Percentiles rank a stretch among this genome's conserved stretches.
Evolutionary conservation across 2,797 vertebrate species (phyloP).

Genomic region (Acridotheres tristis): DNA sequence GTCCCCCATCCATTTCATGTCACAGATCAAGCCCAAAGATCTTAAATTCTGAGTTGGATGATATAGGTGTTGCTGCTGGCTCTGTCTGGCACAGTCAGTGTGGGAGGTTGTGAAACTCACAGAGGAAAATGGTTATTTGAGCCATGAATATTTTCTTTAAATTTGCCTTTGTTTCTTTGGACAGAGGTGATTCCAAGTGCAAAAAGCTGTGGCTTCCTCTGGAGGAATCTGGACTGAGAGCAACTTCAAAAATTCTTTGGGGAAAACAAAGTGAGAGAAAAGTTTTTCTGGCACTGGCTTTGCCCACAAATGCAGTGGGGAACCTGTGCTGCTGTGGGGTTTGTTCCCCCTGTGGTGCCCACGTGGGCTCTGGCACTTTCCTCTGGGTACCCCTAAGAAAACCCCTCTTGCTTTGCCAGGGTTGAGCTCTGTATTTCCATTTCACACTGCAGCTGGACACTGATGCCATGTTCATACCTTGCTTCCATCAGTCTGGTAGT

Average conservation of each 20-base stretch:
- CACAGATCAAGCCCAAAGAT: neutral
- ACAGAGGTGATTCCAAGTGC: neutral
- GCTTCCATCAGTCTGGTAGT: neutral
- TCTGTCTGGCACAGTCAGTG: neutral
- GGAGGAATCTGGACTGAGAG: neutral
- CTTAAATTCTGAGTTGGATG: neutral
- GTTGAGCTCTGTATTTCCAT: neutral
- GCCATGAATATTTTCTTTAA: neutral
- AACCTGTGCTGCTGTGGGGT: fast-evolving
- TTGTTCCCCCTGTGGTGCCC: fast-evolving
- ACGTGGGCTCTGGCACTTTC: neutral
- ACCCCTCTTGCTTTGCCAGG: neutral
- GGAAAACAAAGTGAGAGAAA: neutral
- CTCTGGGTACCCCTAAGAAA: neutral
- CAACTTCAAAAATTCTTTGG: neutral
- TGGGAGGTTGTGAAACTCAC: neutral
- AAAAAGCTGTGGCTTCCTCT: neutral
- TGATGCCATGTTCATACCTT: fast-evolving
- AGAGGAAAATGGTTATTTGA: neutral
- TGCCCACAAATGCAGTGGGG: neutral
- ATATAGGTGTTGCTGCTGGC: neutral
- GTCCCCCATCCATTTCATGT: neutral
- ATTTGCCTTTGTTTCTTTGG: neutral
- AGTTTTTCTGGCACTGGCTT: neutral
- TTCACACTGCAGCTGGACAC: neutral